phyloP scores from a whole-genome alignment of 2,888 invertebrate genomes.

The Erebia aethiops region DNA sequence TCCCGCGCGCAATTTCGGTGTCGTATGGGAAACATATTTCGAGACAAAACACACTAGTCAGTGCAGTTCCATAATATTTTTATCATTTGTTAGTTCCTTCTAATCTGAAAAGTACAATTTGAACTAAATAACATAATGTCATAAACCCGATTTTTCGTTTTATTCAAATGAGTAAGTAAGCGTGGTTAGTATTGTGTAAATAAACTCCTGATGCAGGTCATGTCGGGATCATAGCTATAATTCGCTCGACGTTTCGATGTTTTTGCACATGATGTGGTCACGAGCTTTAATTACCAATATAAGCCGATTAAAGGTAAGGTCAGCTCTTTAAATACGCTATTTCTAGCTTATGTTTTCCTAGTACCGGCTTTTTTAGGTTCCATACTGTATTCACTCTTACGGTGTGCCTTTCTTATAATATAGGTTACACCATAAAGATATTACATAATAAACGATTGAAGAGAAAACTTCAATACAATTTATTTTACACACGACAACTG shows the following conservation, averaged over 20 bases:
- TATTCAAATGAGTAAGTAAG: not conserved
- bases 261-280: constrained; percentile 38
- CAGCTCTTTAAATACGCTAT: constrained; percentile 6
- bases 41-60: too few relatives aligned
- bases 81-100: too few relatives aligned
- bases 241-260: constrained; percentile 38
- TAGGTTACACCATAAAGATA: too few relatives aligned
- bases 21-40: too few relatives aligned
- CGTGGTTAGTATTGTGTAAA: constrained; percentile 4
- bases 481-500: not conserved
- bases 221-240: constrained; percentile 34
- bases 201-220: constrained; percentile 29
- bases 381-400: too few relatives aligned
- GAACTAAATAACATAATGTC: not conserved
- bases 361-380: too few relatives aligned
- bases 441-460: too few relatives aligned
- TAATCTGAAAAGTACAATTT: too few relatives aligned
- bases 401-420: too few relatives aligned
- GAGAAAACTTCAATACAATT: too few relatives aligned
- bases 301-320: constrained; percentile 34
- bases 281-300: constrained; percentile 33
- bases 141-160: not conserved
- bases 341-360: not conserved
- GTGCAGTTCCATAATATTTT: too few relatives aligned
- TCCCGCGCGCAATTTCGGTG: too few relatives aligned